Evolutionary conservation across 2,797 vertebrate genomes (phyloP), one percentile per base, ranked within the genome.

Genomic region (Halcyon badia): DNA sequence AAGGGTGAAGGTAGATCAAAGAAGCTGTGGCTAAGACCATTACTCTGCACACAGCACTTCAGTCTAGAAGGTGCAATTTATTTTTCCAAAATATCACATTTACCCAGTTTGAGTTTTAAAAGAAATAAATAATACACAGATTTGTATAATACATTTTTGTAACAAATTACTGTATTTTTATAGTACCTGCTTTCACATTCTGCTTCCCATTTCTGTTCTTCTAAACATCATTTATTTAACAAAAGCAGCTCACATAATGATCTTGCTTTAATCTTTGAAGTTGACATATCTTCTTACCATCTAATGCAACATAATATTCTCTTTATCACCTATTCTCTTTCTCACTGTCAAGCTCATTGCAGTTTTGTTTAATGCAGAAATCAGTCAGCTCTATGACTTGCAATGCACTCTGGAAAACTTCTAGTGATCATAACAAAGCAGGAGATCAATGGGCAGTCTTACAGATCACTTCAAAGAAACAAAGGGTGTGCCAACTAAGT

Each of bases 151-250:
- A 6, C n/a, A 12, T 75, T 80, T 94, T 75, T 60, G 37, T 33
- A 61, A 79, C 35, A 93, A 95, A 90, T 82, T 51, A 66, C 14
- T 0, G 1, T 68, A 19, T 56, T 84, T 86, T 92, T 75, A 65
- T 31, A 30, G 11, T n/a, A 61, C 14, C 58, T 58, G 7, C 77
- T 85, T 95, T 49, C 30, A 70, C 72, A 66, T 87, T 88, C 89
- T 76, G 11, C 18, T 84, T 94, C 44, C n/a, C 8, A 10, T 62
- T 89, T 92, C 69, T 76, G 49, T 86, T 93, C 66, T 57, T 86
- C 83, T 88, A 83, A 95, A 30, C 78, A 97, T 97, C 39, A 95
- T 92, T 96, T 97, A 97, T 97, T 97, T 83, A 97, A 87, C 80
- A 95, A 85, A 90, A 96, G 96, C 44, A 92, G n/a, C 77, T 94